Evolutionary conservation across 2,113 vertebrate genomes (phyloP).

Genomic region (Brachirus orientalis): DNA sequence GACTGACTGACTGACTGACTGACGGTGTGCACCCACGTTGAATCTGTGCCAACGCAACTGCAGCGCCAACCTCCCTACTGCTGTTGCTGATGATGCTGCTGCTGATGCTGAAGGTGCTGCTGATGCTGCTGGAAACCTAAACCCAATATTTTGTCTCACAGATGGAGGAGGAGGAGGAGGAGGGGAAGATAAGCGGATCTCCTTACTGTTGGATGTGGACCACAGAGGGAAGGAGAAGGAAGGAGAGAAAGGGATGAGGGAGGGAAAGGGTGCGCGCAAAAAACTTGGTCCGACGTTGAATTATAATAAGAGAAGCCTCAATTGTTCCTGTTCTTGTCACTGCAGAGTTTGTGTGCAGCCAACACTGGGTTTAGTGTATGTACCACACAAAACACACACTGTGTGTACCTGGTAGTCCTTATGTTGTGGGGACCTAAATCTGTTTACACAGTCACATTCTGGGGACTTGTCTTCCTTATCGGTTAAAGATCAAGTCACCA

Average conservation of each 20-base stretch:
- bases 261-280: slow-evolving; percentile 83
- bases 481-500: too few species aligned
- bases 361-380: slow-evolving; percentile 20
- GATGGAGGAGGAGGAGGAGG: slow-evolving; percentile 82
- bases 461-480: too few species aligned
- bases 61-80: slow-evolving; percentile 59
- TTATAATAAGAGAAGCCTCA: slow-evolving; percentile 83
- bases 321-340: slow-evolving; percentile 68
- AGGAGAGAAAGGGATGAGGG: neutral
- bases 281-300: slow-evolving; percentile 91
- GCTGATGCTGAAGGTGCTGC: slow-evolving; percentile 48
- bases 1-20: neutral
- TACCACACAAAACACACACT: neutral
- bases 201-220: slow-evolving; percentile 81
- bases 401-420: too few species aligned
- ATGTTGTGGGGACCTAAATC: too few species aligned
- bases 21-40: slow-evolving; percentile 68
- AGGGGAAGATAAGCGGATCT: slow-evolving; percentile 56
- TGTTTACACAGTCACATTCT: too few species aligned
- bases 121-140: slow-evolving; percentile 33
- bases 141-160: slow-evolving; percentile 82
- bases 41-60: slow-evolving; percentile 73
- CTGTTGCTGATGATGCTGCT: slow-evolving; percentile 40
- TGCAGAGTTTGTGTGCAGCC: slow-evolving; percentile 75
- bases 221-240: slow-evolving; percentile 47